phyloP scores from a whole-genome alignment of 2,888 invertebrate genomes.

The Apodemia mormo region DNA sequence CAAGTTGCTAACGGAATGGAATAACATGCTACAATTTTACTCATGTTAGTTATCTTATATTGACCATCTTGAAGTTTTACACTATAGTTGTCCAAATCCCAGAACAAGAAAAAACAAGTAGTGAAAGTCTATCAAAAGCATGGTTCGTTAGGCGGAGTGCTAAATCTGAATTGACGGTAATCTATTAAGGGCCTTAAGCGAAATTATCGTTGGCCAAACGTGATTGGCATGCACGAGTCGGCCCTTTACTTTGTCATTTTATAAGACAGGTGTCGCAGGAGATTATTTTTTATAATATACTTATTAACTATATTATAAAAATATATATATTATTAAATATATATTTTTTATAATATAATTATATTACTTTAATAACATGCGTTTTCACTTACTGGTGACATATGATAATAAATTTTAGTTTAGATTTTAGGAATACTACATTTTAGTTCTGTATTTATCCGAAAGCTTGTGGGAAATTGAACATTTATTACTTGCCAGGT shows the following conservation, averaged over 20 bases:
- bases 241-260: conserved; percentile 42
- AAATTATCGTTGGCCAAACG: conserved; percentile 40
- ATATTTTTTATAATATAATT: conserved; percentile 29
- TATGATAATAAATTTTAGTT: too few species aligned
- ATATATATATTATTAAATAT: too few species aligned
- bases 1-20: too few species aligned
- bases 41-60: background rate
- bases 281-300: conserved; percentile 33
- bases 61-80: background rate
- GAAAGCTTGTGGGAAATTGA: too few species aligned
- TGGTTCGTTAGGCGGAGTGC: conserved; percentile 26
- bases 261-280: conserved; percentile 53
- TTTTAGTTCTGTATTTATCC: too few species aligned
- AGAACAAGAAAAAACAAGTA: conserved; percentile 21
- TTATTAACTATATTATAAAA: too few species aligned
- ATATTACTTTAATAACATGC: too few species aligned
- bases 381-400: too few species aligned
- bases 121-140: conserved; percentile 12
- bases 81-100: background rate
- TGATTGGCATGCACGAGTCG: conserved; percentile 60
- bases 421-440: too few species aligned
- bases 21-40: too few species aligned
- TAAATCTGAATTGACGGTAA: conserved; percentile 28
- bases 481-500: too few species aligned
- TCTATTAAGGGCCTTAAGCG: conserved; percentile 33